Evolutionary conservation across 2,113 vertebrate genomes (phyloP), one percentile per base, ranked within the genome.

Genomic region (Bubo blakistoni): DNA sequence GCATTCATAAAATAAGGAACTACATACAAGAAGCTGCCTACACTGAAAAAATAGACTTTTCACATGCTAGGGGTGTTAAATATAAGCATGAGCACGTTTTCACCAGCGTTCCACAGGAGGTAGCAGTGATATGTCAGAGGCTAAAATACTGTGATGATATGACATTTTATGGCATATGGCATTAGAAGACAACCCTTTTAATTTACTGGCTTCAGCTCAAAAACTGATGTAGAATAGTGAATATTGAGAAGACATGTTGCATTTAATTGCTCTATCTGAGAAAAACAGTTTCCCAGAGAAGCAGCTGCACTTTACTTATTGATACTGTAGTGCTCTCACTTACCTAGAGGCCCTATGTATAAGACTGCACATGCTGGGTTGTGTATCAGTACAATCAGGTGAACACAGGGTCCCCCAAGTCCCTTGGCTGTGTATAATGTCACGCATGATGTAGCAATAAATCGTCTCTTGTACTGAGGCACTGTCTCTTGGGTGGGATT

Each of bases 1-100:
- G 98, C 97, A 98, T 98, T 98, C 98, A 98, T 98, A 91, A 97
- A 96, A 96, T 97, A 96, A 98, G 98, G 94, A 94, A 71, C 96
- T 92, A 67, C 79, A 90, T 92, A 97, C 96, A 94, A 97, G 97
- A 94, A 79, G 54, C 36, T 92, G 52, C 76, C 72, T 89, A 55
- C n/a, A 0, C 81, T 93, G 82, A 73, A 94, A 91, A 96, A 91
- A 55, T 11, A 81, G 69, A 77, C 54, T 93, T 88, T 81, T 95
- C 76, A 92, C 67, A 78, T 94, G 79, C 73, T 91, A 49, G 73
- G 76, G 26, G 25, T 90, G 81, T 90, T 94, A 87, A 93, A 94
- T 88, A 66, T 74, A 94, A 95, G 51, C 0, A 1, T 59, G 30
- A 83, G 30, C 38, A 44, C 26, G 21, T 89, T 94, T 94, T 73